Conservation (phyloP, 2,888 invertebrate species). For the Lamellibrachia columna region DNA sequence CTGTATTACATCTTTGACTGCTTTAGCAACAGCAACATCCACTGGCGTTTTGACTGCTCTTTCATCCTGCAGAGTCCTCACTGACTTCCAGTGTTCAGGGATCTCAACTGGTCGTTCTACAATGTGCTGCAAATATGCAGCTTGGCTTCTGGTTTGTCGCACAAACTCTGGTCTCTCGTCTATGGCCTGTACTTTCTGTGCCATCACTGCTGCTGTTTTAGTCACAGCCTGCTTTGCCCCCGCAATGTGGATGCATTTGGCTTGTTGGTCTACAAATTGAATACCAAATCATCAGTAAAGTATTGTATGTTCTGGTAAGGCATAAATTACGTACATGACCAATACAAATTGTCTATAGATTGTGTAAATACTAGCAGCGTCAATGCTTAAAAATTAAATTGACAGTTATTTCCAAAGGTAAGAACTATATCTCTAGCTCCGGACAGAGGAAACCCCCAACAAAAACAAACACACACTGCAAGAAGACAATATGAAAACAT, state of each 20-base stretch:
- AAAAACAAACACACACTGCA: neutral
- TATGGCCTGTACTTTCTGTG: neutral
- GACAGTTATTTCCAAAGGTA: neutral
- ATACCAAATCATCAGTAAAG: neutral
- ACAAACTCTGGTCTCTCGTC: neutral
- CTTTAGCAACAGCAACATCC: neutral
- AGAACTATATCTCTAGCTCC: too few species aligned
- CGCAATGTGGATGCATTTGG: neutral
- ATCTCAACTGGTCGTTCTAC: neutral
- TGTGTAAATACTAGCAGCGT: neutral
- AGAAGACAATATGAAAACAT: too few species aligned
- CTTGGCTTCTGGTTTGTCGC: neutral
- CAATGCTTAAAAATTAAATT: neutral
- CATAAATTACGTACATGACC: neutral
- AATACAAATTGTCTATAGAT: neutral
- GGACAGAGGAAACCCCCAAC: neutral
- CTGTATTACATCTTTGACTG: neutral
- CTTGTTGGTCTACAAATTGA: neutral
- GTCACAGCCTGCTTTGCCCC: neutral
- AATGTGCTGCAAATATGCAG: neutral
- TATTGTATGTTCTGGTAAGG: neutral
- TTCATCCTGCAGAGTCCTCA: neutral
- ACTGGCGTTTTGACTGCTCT: neutral
- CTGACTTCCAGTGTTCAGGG: slow-evolving; percentile 11
- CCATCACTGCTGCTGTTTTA: neutral